Evolutionary conservation across 2,888 invertebrate genomes (phyloP), one percentile per base, ranked within the genome.

Genomic region (Peribatodes rhomboidaria): DNA sequence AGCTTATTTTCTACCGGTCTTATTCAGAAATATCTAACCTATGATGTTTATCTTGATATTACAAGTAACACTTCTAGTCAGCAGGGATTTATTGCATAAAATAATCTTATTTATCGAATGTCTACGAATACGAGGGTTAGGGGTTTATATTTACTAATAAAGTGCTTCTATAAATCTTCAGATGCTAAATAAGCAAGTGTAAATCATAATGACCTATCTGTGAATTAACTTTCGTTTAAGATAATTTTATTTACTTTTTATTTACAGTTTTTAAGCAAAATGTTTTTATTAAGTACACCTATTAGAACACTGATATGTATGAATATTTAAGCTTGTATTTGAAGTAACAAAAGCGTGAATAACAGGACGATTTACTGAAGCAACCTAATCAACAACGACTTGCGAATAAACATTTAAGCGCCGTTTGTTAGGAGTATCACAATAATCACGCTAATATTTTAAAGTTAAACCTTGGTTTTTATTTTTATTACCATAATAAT

Each of bases 371-470:
- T 54, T 61, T 27, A 16, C 59, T 20, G 10, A 42, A 35, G 8
- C 22, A 59, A 47, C 14, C n/a, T 31, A 44, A 57, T 47, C 56
- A 57, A 22, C 8, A 7, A 46, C 33, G 20, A 18, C 18, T 42
- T 42, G 18, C 42, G 42, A 20, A 11, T 42, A 42, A 42, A 42
- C 20, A 42, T 11, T 13, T 18, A 20, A 42, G 18, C 18, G 4
- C 9, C 10, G 10, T 11, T 27, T 42, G 42, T 42, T 42, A 42
- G 0, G 11, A 42, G 18, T 1, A 42, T 42, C 42, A 14, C 14
- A 16, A 8, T 14, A 16, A 6, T 39, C 13, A 27, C 13, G 3
- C 13, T 39, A n/a, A 10, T 37, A 2, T 27, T 27, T 27, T 6
- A 27, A 27, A 27, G 27, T n/a, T n/a, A 27, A 27, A 27, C 3